Conservation (phyloP, 1,140 invertebrate species). For the Maconellicoccus hirsutus region DNA sequence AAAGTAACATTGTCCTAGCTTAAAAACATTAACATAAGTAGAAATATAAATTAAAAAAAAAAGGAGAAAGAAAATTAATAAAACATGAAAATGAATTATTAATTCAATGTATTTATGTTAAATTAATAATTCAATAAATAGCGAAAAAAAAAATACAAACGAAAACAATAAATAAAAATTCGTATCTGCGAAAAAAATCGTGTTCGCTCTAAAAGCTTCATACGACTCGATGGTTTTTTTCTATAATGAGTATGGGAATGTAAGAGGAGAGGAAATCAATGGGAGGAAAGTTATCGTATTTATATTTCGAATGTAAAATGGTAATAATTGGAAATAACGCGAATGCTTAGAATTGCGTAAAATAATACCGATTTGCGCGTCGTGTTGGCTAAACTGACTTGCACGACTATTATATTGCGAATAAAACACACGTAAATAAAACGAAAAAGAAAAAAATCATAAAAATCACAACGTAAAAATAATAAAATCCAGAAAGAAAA, state of each 20-base stretch:
- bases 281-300: neutral
- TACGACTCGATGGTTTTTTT: neutral
- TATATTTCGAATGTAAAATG: neutral
- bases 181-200: neutral
- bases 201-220: too few relatives aligned
- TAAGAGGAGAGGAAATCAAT: neutral
- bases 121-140: neutral
- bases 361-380: conserved; percentile 2
- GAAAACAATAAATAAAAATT: neutral
- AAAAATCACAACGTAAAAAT: neutral
- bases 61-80: neutral
- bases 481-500: neutral
- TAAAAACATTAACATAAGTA: neutral
- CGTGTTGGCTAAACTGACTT: neutral
- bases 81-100: conserved; percentile 4
- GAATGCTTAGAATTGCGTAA: neutral
- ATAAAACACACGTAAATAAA: neutral
- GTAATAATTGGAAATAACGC: neutral
- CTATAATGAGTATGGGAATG: neutral
- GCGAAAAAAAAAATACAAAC: neutral
- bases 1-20: conserved; percentile 8
- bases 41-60: conserved; percentile 1
- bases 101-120: neutral
- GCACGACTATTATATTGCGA: neutral
- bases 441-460: neutral